Evolutionary conservation across 2,888 invertebrate species (phyloP).

Genomic region (Epiblema foenella): DNA sequence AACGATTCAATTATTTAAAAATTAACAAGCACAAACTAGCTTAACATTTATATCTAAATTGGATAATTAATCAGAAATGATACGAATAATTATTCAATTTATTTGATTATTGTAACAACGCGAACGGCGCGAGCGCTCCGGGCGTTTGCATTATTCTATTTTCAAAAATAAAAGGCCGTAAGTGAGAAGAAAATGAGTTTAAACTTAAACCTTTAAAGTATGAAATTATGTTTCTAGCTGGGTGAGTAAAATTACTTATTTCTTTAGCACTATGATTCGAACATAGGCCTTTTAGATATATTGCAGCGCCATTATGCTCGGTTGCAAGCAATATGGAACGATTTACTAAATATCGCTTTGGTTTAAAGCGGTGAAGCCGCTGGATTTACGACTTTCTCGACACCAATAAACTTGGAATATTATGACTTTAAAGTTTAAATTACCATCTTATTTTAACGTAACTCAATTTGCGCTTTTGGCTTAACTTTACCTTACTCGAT

Average conservation of each 20-base stretch:
- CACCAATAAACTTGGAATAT: slow-evolving; percentile 32
- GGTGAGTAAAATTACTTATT: slow-evolving; percentile 1
- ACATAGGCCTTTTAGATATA: slow-evolving; percentile 14
- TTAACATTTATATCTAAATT: slow-evolving; percentile 34
- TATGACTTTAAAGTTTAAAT: slow-evolving; percentile 33
- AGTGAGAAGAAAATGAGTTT: not conserved
- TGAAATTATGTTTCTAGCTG: not conserved
- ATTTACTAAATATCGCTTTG: slow-evolving; percentile 39
- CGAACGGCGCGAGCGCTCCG: slow-evolving; percentile 33
- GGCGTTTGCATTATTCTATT: slow-evolving; percentile 32
- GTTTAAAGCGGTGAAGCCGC: slow-evolving; percentile 35
- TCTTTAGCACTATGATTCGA: not conserved
- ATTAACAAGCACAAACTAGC: slow-evolving; percentile 23
- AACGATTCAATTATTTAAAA: slow-evolving; percentile 23
- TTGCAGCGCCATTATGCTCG: slow-evolving; percentile 13
- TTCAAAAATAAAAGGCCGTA: slow-evolving; percentile 6
- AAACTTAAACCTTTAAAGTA: not conserved
- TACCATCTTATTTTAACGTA: slow-evolving; percentile 34
- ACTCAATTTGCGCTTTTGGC: slow-evolving; percentile 33
- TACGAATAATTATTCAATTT: slow-evolving; percentile 44
- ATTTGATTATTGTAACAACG: slow-evolving; percentile 43
- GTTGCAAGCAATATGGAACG: slow-evolving; percentile 33
- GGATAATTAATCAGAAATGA: slow-evolving; percentile 37
- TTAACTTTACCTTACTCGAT: slow-evolving; percentile 12
- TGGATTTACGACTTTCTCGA: slow-evolving; percentile 30